These are phyloP conservation scores for Nesoenas mayeri DNA, from an alignment of 2,113 vertebrate species.

Conservation along the genomic window DNA sequence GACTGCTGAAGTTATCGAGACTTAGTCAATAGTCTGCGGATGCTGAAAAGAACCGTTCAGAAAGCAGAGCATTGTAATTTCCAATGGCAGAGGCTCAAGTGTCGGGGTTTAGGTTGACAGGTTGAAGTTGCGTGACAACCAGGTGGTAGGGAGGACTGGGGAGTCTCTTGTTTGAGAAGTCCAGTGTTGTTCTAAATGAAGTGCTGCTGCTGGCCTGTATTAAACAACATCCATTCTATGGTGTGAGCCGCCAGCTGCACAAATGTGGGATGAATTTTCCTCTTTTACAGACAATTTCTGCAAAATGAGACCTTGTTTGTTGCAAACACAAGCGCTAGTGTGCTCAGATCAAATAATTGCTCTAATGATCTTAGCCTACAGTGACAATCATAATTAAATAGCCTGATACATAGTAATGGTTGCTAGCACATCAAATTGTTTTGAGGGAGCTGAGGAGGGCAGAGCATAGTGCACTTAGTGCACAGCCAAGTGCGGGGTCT, in stretches of 20 bases:
- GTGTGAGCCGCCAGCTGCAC: slow-evolving; percentile 6
- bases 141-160: not conserved
- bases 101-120: not conserved
- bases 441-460: not conserved
- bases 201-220: not conserved
- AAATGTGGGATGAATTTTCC: not conserved
- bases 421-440: not conserved
- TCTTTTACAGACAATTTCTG: not conserved
- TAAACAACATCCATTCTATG: not conserved
- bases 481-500: not conserved
- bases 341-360: slow-evolving; percentile 39
- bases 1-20: not conserved
- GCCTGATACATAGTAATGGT: not conserved
- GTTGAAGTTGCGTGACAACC: not conserved
- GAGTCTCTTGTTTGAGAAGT: not conserved
- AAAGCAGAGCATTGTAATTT: slow-evolving; percentile 20
- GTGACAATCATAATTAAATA: slow-evolving; percentile 15
- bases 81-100: slow-evolving; percentile 12
- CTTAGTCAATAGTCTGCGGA: not conserved
- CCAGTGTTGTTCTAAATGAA: not conserved
- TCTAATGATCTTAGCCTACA: slow-evolving; percentile 27
- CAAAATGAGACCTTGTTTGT: not conserved
- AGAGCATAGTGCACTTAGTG: not conserved
- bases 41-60: not conserved
- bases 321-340: not conserved